Conservation (phyloP, 1,140 invertebrate genomes). For the Aleiodes sp. region DNA sequence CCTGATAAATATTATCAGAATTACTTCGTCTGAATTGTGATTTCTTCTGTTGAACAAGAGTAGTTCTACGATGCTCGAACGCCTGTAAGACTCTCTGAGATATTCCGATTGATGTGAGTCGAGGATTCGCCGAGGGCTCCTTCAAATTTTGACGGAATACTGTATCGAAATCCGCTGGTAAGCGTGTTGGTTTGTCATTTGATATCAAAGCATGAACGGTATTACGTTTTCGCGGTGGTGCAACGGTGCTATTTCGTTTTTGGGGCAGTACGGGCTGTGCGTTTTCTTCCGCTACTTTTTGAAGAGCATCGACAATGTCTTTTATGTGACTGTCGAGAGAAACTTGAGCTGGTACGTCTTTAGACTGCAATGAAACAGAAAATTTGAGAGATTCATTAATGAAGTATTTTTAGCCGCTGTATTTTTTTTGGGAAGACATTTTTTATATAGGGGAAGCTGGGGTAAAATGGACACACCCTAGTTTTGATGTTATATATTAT, state of each 20-base stretch:
- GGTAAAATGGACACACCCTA: too few relatives aligned
- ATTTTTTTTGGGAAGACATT: too few relatives aligned
- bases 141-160: conserved; percentile 51
- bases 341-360: conserved; percentile 66
- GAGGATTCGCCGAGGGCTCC: conserved; percentile 38
- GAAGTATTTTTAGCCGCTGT: background rate
- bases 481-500: too few relatives aligned
- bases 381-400: background rate
- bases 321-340: conserved; percentile 69
- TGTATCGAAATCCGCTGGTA: conserved; percentile 48
- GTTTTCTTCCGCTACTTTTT: conserved; percentile 62
- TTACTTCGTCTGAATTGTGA: conserved; percentile 20
- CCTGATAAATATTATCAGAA: conserved; percentile 34
- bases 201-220: conserved; percentile 48
- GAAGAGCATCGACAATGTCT: conserved; percentile 71
- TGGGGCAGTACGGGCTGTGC: conserved; percentile 37
- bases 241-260: conserved; percentile 32
- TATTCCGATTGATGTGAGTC: conserved; percentile 34
- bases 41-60: conserved; percentile 28
- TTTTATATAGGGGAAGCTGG: too few relatives aligned
- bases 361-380: conserved; percentile 45
- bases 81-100: conserved; percentile 28
- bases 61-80: conserved; percentile 36
- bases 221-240: conserved; percentile 46
- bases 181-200: conserved; percentile 33